Base-by-base conservation (phyloP, 2,888 invertebrate species). In the Drosophila yooni region DNA sequence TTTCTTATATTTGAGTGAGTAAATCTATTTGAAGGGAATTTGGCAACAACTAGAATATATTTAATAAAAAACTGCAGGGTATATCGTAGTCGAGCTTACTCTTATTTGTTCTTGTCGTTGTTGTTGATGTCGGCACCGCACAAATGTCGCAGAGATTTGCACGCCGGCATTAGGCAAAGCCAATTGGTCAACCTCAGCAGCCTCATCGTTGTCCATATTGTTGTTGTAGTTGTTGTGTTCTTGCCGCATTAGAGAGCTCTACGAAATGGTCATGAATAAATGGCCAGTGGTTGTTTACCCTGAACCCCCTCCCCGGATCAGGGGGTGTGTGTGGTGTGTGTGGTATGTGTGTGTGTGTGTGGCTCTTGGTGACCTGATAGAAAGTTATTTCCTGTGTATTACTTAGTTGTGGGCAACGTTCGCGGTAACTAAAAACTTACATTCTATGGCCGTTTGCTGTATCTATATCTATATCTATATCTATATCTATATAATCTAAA, bases 81-180 rank as follows among this genome's bases (percentile, higher is more conserved):
- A 46, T 46, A 25, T 7, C 15, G 46, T 15, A 15, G 15, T 46
- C 21, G 4, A 15, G 15, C 21, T 46, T 25, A 25, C 3, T 46
- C 25, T 15, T 8, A 46, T 1, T 46, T 58, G 33, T 27, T 51
- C 2, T 43, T 71, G 66, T 58, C 75, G 63, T 64, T 79, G 38
- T 43, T 69, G 56, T 69, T 62, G 70, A 65, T 73, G 83, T 60
- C 54, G 77, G 65, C 68, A 64, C 83, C 69, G 79, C 83, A 74
- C 76, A 86, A 83, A 88, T 83, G 83, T 84, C 73, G 70, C 50
- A 40, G 82, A 89, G 89, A 85, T 85, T 85, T 85, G 89, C 84
- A 87, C 85, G 79, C 85, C 65, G 61, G 77, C 89, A 85, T 85
- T 87, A 89, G 68, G 89, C 79, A 84, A 85, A 89, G 88, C 84